Evolutionary conservation across 2,113 vertebrate genomes (phyloP), one percentile per base, ranked within the genome.

Genomic region (Platichthys stellatus): DNA sequence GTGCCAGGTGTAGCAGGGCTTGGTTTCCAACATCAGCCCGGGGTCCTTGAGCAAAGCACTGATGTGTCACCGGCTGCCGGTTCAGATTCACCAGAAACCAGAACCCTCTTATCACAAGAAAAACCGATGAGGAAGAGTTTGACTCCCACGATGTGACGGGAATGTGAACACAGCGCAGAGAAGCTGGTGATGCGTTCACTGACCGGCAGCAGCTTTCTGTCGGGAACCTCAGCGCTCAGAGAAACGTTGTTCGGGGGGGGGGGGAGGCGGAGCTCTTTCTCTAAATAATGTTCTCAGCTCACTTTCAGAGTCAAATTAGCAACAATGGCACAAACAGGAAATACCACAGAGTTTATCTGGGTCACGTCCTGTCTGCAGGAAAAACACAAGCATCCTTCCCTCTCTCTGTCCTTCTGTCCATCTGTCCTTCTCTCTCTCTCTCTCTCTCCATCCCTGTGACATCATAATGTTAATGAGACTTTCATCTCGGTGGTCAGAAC

Each of bases 251-350:
- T 23, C 23, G 23, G 26, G 26, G 26, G 26, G 26, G 3, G 26
- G 26, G 26, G 26, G 26, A 3, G 26, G 11, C 45, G 7, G 47
- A 51, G 47, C 17, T 18, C 5, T 51, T 49, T 51, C 15, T 51
- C 47, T 51, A 15, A 51, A 51, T 51, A 51, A 51, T 18, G 47
- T 51, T 18, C 47, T 54, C 53, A 11, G 53, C 53, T 54, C 53
- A 20, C 9, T 54, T 54, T n/a, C 31, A 54, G 47, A 51, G 47
- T 18, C 47, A 51, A 51, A 51, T 51, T 51, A 51, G 47, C 53
- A 54, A 20, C 53, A 61, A 61, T 51, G 47, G 47, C 59, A 80
- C 76, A 13, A 85, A 89, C 89, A 91, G 89, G 89, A 91, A 91
- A 86, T 89, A 11, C 84, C 82, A 31, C 40, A 10, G 14, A 57